phyloP scores from a whole-genome alignment of 2,888 invertebrate genomes.

The Phragmatobia fuliginosa region DNA sequence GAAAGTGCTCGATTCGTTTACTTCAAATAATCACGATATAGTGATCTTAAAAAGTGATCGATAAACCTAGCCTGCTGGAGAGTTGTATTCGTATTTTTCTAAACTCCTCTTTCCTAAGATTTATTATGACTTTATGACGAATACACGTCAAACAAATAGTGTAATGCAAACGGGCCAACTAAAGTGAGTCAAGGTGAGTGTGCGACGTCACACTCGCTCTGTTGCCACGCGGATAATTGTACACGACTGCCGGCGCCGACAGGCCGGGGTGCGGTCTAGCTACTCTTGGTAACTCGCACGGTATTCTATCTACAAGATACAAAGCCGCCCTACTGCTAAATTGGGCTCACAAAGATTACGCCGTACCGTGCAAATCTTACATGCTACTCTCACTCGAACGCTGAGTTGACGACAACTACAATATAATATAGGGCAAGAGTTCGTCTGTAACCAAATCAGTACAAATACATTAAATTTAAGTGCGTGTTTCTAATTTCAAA shows the following conservation, averaged over 20 bases:
- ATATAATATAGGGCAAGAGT: no score
- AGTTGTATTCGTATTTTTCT: constrained; percentile 9
- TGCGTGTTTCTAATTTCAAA: no score
- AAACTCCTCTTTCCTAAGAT: constrained; percentile 59
- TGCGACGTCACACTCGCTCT: constrained; percentile 68
- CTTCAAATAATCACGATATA: constrained; percentile 17
- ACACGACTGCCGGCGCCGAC: constrained; percentile 63
- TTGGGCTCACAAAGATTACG: constrained; percentile 34
- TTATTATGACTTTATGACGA: constrained; percentile 76
- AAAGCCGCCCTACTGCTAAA: constrained; percentile 45
- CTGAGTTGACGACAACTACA: constrained; percentile 31
- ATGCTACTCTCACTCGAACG: constrained; percentile 20
- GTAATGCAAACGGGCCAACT: constrained; percentile 77
- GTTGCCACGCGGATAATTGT: constrained; percentile 81
- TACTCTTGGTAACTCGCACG: constrained; percentile 59
- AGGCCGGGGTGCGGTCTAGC: constrained; percentile 68
- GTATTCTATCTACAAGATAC: constrained; percentile 54
- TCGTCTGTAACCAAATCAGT: constrained; percentile 19
- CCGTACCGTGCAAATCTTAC: constrained; percentile 35
- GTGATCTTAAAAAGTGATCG: constrained; percentile 17
- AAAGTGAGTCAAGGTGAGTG: constrained; percentile 84
- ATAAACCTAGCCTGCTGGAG: constrained; percentile 11
- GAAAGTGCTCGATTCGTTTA: constrained; percentile 57
- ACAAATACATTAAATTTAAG: no score
- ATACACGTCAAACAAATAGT: constrained; percentile 68